Evolutionary conservation across 2,113 vertebrate genomes (phyloP), one percentile per base, ranked within the genome.

Genomic region (Theristicus caerulescens): DNA sequence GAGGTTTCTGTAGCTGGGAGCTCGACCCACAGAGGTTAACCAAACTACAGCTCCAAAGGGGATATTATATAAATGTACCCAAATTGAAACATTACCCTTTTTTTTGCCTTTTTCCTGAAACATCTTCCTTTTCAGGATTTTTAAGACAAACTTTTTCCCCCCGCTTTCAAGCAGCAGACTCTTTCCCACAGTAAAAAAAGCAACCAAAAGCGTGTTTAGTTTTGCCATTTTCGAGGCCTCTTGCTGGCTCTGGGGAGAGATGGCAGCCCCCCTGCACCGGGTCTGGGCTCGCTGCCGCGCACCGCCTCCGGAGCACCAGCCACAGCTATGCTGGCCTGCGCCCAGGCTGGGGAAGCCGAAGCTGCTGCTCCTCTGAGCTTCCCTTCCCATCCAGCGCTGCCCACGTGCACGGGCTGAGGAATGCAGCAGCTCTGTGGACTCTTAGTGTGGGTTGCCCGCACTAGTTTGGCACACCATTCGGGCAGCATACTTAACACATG

Each of bases 41-140:
- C 94, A 96, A 97, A 92, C 95, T 94, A 94, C 92, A 96, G 65
- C 88, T 93, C 96, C 94, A 79, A 74, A 82, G 92, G 79, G 88
- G 65, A 88, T 94, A 92, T 92, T 91, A 86, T 32, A 92, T 31
- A 72, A 92, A 88, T 55, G 73, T 61, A 86, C 61, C 65, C 72
- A 91, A 81, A 94, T 29, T 82, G 80, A 94, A 95, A 90, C 72
- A 92, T 46, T 66, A 76, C 47, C 18, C 6, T 16, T 73, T 70
- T 24, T 24, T 52, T 44, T 6, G 7, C 27, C 36, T 79, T 94
- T 51, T 54, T 73, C 29, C 57, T 76, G 86, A 91, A 96, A 89
- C 44, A 85, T 79, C 78, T 64, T 91, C 55, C 51, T 91, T 87
- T 82, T 42, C 49, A 82, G 71, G 78, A 31, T 52, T 85, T 64